These are phyloP conservation scores for Paralvinella palmiformis DNA, from an alignment of 1,140 invertebrate species.

Conservation along the genomic window DNA sequence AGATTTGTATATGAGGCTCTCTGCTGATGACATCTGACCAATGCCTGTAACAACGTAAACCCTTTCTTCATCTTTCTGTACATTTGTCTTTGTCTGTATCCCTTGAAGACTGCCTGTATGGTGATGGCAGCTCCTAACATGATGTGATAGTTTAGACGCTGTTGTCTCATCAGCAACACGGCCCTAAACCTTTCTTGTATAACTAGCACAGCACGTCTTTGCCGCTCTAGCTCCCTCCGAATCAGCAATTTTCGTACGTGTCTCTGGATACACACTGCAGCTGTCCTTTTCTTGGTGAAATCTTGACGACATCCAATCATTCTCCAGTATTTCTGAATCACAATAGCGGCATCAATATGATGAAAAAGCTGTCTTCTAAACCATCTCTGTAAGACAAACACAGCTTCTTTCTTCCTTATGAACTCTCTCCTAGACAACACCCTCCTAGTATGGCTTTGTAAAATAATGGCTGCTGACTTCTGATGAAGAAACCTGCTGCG, in stretches of 20 bases:
- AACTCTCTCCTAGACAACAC: constrained; percentile 13
- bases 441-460: constrained; percentile 26
- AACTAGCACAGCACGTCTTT: neutral
- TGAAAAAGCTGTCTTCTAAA: neutral
- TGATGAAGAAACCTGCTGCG: constrained; percentile 14
- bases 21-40: too few relatives aligned
- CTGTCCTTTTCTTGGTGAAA: too few relatives aligned
- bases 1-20: too few relatives aligned
- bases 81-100: constrained; percentile 7
- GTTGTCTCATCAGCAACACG: neutral
- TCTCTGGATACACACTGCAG: too few relatives aligned
- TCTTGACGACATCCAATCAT: neutral
- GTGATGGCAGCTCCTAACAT: neutral
- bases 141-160: neutral
- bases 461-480: constrained; percentile 20
- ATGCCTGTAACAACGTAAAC: too few relatives aligned
- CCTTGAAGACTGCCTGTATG: constrained; percentile 29
- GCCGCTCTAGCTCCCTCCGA: too few relatives aligned
- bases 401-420: constrained; percentile 20
- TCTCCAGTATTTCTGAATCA: neutral
- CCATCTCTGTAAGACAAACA: constrained; percentile 20
- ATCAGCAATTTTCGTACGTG: too few relatives aligned
- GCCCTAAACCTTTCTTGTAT: neutral
- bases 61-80: constrained; percentile 9
- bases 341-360: neutral